A percentile compares a stretch with the other conserved stretches of the same genome.
phyloP scores from a whole-genome alignment of 1,140 invertebrate genomes.

The Drosophila bifasciata region DNA sequence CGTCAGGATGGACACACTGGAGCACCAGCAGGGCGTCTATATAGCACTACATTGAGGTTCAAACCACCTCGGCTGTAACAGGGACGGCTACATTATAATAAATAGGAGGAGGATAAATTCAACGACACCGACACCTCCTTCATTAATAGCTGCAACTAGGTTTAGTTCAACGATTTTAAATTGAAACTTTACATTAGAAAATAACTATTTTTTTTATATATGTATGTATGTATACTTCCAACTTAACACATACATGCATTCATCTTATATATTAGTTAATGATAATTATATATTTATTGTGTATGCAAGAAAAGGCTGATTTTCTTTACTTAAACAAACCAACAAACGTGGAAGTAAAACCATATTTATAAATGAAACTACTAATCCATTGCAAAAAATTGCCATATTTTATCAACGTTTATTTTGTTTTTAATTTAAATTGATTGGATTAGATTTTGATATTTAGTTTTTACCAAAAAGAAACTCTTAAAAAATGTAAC shows the following conservation, averaged over 20 bases:
- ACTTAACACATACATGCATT: slow-evolving; percentile 16
- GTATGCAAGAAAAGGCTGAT: slow-evolving; percentile 81
- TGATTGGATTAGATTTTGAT: slow-evolving; percentile 23
- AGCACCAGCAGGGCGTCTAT: slow-evolving; percentile 50
- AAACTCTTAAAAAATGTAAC: slow-evolving; percentile 42
- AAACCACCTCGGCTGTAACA: slow-evolving; percentile 77
- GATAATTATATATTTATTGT: slow-evolving; percentile 66
- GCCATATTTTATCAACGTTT: slow-evolving; percentile 73
- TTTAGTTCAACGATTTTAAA: slow-evolving; percentile 40
- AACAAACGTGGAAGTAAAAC: slow-evolving; percentile 23
- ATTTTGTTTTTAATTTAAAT: slow-evolving; percentile 32
- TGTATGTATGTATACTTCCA: slow-evolving; percentile 26
- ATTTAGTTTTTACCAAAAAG: slow-evolving; percentile 28
- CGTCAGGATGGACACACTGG: slow-evolving; percentile 57
- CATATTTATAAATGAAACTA: slow-evolving; percentile 46
- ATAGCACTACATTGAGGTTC: slow-evolving; percentile 68
- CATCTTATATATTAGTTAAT: slow-evolving; percentile 42
- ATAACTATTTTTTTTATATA: slow-evolving; percentile 10
- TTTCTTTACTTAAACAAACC: slow-evolving; percentile 74
- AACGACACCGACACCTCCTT: slow-evolving; percentile 25
- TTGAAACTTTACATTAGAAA: slow-evolving; percentile 9
- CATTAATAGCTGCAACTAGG: slow-evolving; percentile 21
- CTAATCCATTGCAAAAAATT: slow-evolving; percentile 75
- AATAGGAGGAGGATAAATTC: slow-evolving; percentile 18
- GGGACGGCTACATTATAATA: slow-evolving; percentile 21